Percentiles rank a stretch among this genome's conserved stretches.
phyloP scores from a whole-genome alignment of 2,113 vertebrate species.

The Nannobrachium achirus region DNA sequence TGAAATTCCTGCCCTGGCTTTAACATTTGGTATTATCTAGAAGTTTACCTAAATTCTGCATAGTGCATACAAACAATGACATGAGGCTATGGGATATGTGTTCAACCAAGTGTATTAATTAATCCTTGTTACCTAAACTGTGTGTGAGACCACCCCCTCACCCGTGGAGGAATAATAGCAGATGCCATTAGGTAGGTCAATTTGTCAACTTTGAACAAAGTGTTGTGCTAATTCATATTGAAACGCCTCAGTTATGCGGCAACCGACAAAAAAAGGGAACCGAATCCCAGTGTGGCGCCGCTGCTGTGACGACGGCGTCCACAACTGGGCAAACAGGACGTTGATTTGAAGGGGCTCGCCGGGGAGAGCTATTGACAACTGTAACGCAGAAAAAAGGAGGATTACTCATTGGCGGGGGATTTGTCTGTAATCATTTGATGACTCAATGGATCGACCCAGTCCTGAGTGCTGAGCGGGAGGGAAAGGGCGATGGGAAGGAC shows the following conservation, averaged over 20 bases:
- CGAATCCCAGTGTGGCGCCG: constrained; percentile 1
- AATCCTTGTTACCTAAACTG: too few relatives aligned
- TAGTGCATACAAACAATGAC: too few relatives aligned
- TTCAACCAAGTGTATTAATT: too few relatives aligned
- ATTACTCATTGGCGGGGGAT: constrained; percentile 14
- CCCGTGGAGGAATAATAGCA: too few relatives aligned
- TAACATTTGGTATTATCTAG: too few relatives aligned
- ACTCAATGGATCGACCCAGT: constrained; percentile 69
- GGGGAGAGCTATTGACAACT: constrained; percentile 56
- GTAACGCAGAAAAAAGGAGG: constrained; percentile 33
- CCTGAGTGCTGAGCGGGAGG: constrained; percentile 48
- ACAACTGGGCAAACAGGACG: constrained; percentile 12
- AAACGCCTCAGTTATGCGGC: background rate
- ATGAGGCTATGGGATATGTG: too few relatives aligned
- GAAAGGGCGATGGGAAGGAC: background rate
- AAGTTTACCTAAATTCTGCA: too few relatives aligned
- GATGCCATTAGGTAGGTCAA: too few relatives aligned
- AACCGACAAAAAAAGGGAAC: background rate
- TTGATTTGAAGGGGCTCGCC: constrained; percentile 48
- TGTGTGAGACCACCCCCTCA: too few relatives aligned
- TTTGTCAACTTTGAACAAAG: too few relatives aligned
- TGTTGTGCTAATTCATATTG: too few relatives aligned
- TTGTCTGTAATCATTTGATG: constrained; percentile 63
- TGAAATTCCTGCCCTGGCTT: too few relatives aligned
- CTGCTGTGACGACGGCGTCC: constrained; percentile 11